Base-by-base conservation (phyloP, 2,113 vertebrate genomes). In the Triplophysa tibetana region DNA sequence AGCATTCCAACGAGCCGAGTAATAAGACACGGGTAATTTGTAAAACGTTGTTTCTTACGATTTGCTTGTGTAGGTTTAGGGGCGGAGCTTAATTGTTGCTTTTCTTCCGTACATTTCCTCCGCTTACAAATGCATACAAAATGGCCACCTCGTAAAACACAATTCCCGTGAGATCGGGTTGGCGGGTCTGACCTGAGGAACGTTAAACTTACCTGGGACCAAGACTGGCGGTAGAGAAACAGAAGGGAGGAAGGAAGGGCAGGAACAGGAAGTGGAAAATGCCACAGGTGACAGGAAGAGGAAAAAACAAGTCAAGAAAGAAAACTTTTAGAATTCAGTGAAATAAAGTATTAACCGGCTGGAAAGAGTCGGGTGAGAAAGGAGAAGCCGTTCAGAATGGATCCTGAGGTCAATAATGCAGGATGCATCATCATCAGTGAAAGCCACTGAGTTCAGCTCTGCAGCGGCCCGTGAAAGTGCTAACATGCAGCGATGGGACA, bases 181-280 rank as follows among this genome's bases (percentile, higher is more conserved):
- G 33, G 33, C 5, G 7, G 33, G 33, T 38, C 33, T 48, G 38
- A 78, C 52, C 19, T 24, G 73, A 45, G 63, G 41, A 29, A 54
- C 38, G 75, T 43, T 43, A 23, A 23, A 85, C 91, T 89, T 92
- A 98, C 96, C 95, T 97, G 87, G 95, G 92, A 91, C 94, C 93
- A 91, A 98, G 93, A 93, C 96, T 98, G 94, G 10, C 85, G 94
- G 94, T 93, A 91, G 86, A 84, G 88, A 88, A 88, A 91, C 88
- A 92, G 82, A 85, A 86, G 87, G 70, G 58, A 79, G 41, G 60
- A 83, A 26, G 83, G 87, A 85, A 68, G 48, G 79, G 75, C 63
- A 68, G 76, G 73, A 89, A 81, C 63, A 17, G 75, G 69, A 89
- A 80, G 80, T 83, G 79, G 84, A 77, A 82, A 81, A 80, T 80